A percentile compares a stretch with the other conserved stretches of the same genome.
Conservation (phyloP, 2,113 vertebrate species). For the Danionella cerebrum region DNA sequence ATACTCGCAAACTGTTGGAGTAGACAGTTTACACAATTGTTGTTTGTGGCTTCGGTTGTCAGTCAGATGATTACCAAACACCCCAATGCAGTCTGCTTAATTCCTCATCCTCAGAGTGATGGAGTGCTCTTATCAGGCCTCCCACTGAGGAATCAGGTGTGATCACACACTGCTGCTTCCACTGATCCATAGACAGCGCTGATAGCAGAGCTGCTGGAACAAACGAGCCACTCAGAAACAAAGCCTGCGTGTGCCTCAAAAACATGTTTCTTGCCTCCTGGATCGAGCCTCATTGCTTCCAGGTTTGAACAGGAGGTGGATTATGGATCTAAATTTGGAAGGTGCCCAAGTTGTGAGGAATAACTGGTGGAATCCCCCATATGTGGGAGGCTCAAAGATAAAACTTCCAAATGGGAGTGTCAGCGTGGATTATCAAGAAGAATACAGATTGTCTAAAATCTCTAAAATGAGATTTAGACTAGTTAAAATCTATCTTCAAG, state of each 20-base stretch:
- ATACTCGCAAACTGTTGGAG: background rate
- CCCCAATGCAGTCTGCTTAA: constrained; percentile 21
- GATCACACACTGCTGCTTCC: constrained; percentile 42
- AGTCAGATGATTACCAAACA: constrained; percentile 27
- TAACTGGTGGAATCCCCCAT: too few species aligned
- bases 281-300: background rate
- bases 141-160: constrained; percentile 60
- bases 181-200: constrained; percentile 13
- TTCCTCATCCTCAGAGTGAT: constrained; percentile 44
- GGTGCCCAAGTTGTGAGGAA: too few species aligned
- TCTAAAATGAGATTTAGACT: too few species aligned
- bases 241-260: constrained; percentile 48
- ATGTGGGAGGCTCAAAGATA: too few species aligned
- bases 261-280: background rate
- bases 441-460: too few species aligned
- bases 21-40: constrained; percentile 18
- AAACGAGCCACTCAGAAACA: background rate
- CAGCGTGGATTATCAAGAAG: too few species aligned
- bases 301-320: constrained; percentile 34
- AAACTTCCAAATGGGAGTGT: too few species aligned
- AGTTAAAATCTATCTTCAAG: too few species aligned
- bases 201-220: constrained; percentile 37
- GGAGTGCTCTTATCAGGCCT: constrained; percentile 58
- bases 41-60: constrained; percentile 28
- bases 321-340: too few species aligned